Evolutionary conservation across 2,888 invertebrate species (phyloP), one percentile per base, ranked within the genome.

Genomic region (Polyploca ridens): DNA sequence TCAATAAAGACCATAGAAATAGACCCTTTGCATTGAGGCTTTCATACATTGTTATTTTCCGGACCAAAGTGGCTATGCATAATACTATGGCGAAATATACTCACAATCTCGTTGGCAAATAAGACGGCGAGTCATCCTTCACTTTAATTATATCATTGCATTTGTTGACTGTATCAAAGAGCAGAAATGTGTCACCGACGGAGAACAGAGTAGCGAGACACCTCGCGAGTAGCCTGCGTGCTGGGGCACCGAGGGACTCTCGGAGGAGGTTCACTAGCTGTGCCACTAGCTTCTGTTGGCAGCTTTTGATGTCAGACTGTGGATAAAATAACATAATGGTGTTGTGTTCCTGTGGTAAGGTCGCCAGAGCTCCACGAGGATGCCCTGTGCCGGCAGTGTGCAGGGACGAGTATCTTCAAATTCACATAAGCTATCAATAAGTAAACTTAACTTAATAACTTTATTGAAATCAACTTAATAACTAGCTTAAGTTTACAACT

Each of bases 71-170:
- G 27, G 27, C 27, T 27, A 27, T 27, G 27, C 27, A 7, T 57
- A 63, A 58, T 63, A 38, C 63, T 1, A 33, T 13, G 54, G 10
- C 3, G 10, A 27, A 27, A 33, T n/a, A 64, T 96, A 95, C 97
- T 97, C 94, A 99, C 99, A 99, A 93, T 94, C 98, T 97, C 4
- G 98, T 98, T 10, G 99, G 98, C 73, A 99, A 94, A 89, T 98
- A 99, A 77, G 98, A 98, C 0, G 99, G 99, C 0, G 99, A 99
- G 88, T 99, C 99, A 95, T 99, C 99, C 87, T 99, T 99, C 78
- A 98, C 98, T 90, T 98, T 98, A 66, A 99, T 95, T 75, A 99
- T 97, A 84, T 99, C 99, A 94, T 99, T 99, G 94, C 99, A 99
- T 78, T 98, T 97, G 90, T 99, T 99, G 64, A 99, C 98, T 3